phyloP scores from a whole-genome alignment of 2,888 invertebrate genomes.

The Helleia helle region DNA sequence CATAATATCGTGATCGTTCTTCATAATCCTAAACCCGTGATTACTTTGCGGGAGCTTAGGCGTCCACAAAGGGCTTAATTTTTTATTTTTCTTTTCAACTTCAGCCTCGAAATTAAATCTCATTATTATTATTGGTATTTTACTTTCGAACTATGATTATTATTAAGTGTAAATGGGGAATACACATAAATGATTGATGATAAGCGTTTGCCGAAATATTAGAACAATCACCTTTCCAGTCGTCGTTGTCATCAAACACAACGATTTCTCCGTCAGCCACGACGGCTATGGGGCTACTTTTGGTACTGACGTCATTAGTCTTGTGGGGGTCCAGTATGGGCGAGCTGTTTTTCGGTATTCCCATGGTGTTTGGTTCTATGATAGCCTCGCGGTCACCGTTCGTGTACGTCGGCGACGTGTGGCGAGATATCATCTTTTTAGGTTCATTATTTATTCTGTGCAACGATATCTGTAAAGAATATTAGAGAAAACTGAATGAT shows the following conservation, averaged over 20 bases:
- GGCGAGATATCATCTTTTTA: constrained; percentile 65
- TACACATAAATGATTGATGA: not conserved
- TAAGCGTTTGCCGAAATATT: not conserved
- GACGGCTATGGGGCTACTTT: constrained; percentile 73
- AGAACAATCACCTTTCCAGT: constrained; percentile 78
- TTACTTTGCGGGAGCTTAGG: too few species aligned
- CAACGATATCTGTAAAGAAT: constrained; percentile 50
- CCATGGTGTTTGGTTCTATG: constrained; percentile 47
- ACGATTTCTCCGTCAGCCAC: constrained; percentile 86
- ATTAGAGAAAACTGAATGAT: too few species aligned
- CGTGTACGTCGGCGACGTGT: constrained; percentile 63
- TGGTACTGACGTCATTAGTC: constrained; percentile 53
- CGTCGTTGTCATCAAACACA: constrained; percentile 90
- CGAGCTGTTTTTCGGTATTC: constrained; percentile 63
- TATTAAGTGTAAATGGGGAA: not conserved
- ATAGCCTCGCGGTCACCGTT: constrained; percentile 53
- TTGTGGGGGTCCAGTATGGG: constrained; percentile 64
- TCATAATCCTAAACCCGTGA: too few species aligned
- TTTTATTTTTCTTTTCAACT: too few species aligned
- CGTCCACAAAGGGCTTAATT: too few species aligned
- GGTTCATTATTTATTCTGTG: constrained; percentile 64
- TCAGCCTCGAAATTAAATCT: too few species aligned
- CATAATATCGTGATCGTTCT: too few species aligned
- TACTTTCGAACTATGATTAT: not conserved
- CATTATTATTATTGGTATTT: too few species aligned